Percentiles rank a stretch among this genome's conserved stretches.
Evolutionary conservation across 2,113 vertebrate species (phyloP).

Genomic region (Cebidichthys violaceus): DNA sequence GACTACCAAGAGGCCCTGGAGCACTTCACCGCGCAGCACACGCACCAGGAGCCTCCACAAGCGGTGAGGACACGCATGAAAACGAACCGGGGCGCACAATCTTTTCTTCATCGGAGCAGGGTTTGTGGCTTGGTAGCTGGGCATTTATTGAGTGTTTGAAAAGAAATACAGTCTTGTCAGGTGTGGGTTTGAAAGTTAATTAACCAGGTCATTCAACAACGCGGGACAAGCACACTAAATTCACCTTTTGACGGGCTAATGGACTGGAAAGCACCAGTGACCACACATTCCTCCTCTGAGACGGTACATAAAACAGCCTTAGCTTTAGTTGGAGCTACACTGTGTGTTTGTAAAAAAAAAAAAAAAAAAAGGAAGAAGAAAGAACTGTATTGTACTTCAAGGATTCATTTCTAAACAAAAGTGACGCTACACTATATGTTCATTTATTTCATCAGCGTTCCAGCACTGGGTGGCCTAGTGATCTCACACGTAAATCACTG

Average conservation of each 20-base stretch:
- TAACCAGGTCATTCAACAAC: constrained; percentile 2
- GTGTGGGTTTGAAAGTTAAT: constrained; percentile 1
- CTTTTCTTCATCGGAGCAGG: neutral
- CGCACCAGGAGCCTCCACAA: constrained; percentile 79
- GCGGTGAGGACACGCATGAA: constrained; percentile 55
- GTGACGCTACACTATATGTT: neutral
- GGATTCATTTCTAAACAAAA: neutral
- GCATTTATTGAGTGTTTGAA: neutral
- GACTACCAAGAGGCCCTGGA: constrained; percentile 90
- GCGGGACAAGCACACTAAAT: constrained; percentile 6
- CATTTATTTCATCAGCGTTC: constrained; percentile 1
- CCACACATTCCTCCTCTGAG: constrained; percentile 26
- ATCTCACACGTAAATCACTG: constrained; percentile 34
- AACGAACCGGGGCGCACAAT: neutral
- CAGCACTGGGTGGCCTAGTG: constrained; percentile 25
- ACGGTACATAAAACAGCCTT: constrained; percentile 30
- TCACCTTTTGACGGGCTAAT: neutral
- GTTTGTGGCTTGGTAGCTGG: neutral
- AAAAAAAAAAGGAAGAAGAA: neutral
- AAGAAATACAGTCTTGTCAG: constrained; percentile 1
- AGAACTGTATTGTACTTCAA: neutral
- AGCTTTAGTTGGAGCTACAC: neutral
- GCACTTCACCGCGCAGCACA: constrained; percentile 90
- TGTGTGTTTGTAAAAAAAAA: neutral
- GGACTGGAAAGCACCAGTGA: constrained; percentile 4